Conservation (phyloP, 2,888 invertebrate genomes). For the Omphaloscelis lunosa region DNA sequence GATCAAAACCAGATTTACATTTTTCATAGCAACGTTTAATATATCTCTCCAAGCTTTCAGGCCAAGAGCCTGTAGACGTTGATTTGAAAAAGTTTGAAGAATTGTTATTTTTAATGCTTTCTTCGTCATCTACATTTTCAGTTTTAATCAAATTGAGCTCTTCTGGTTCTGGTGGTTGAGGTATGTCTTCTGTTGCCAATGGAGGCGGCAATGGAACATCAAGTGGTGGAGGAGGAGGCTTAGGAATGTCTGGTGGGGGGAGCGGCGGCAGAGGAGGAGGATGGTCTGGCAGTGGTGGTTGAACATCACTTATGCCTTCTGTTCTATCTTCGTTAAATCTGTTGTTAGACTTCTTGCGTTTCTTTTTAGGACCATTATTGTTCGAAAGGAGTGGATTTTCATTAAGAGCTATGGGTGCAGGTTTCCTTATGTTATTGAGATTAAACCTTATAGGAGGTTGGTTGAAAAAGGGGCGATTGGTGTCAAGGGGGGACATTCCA, state of each 20-base stretch:
- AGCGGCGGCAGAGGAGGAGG: constrained; percentile 90
- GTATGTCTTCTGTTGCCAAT: constrained; percentile 84
- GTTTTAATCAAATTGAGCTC: constrained; percentile 67
- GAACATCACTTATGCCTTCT: constrained; percentile 57
- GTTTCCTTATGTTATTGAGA: constrained; percentile 84
- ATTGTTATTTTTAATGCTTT: constrained; percentile 75
- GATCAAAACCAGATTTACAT: constrained; percentile 96
- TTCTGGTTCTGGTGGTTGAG: constrained; percentile 82
- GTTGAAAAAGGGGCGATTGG: constrained; percentile 85
- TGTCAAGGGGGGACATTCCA: constrained; percentile 86
- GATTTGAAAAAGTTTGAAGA: constrained; percentile 81
- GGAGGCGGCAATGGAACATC: constrained; percentile 87
- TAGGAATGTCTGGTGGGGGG: constrained; percentile 86
- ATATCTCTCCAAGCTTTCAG: constrained; percentile 95
- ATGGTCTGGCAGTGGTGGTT: constrained; percentile 91
- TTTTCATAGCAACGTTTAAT: constrained; percentile 98
- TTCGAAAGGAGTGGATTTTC: constrained; percentile 85
- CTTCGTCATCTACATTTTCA: constrained; percentile 66
- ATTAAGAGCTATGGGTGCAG: constrained; percentile 81
- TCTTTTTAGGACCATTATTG: constrained; percentile 92
- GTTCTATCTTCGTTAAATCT: constrained; percentile 82
- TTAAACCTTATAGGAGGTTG: constrained; percentile 88
- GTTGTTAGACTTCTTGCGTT: constrained; percentile 93
- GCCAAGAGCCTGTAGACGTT: constrained; percentile 92
- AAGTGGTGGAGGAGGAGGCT: constrained; percentile 78